Conservation (phyloP, 2,113 vertebrate species). For the Notiomystis cincta region DNA sequence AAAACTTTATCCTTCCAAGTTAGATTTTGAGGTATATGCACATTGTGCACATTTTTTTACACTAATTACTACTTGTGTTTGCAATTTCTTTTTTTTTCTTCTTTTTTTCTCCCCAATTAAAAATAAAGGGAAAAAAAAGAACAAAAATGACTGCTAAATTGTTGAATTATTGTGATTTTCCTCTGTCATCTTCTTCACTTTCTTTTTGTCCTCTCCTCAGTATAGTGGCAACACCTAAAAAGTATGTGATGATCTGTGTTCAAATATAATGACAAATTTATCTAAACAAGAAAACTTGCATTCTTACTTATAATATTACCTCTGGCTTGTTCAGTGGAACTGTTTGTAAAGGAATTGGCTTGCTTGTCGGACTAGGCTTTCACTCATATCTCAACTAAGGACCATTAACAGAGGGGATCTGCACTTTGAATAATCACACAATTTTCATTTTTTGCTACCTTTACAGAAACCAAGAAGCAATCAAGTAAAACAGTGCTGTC, state of each 20-base stretch:
- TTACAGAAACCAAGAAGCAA: neutral
- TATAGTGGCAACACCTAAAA: neutral
- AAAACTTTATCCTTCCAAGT: neutral
- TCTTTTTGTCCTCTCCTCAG: neutral
- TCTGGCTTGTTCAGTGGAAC: neutral
- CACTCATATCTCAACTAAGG: neutral
- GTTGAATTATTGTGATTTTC: neutral
- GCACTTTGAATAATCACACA: neutral
- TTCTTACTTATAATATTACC: neutral
- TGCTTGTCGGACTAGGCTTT: neutral
- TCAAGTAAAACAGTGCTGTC: neutral
- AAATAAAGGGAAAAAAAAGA: rapidly evolving
- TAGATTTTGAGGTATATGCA: neutral
- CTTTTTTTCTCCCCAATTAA: rapidly evolving
- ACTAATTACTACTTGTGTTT: neutral
- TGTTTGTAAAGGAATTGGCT: neutral
- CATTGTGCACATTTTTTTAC: neutral
- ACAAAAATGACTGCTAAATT: neutral
- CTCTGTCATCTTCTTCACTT: neutral
- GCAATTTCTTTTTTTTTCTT: too few relatives aligned
- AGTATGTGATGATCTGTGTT: neutral
- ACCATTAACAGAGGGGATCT: neutral
- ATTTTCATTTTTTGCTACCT: neutral
- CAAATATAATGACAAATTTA: neutral
- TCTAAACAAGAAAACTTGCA: neutral